phyloP scores from a whole-genome alignment of 1,140 invertebrate genomes.

The Lordiphosa clarofinis region DNA sequence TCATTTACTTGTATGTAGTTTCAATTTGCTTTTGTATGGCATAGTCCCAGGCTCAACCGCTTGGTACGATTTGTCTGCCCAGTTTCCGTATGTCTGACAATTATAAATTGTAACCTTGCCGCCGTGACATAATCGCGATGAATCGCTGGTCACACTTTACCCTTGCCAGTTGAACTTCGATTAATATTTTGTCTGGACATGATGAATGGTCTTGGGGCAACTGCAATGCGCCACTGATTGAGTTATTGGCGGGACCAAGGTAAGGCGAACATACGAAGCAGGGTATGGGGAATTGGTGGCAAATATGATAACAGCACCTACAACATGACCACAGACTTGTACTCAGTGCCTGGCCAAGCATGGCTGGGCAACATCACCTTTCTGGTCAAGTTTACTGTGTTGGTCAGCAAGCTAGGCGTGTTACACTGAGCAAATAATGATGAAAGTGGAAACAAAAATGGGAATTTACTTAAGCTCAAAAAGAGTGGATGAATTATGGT shows the following conservation, averaged over 20 bases:
- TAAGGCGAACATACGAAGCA: background rate
- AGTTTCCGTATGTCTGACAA: conserved; percentile 53
- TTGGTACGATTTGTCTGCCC: conserved; percentile 58
- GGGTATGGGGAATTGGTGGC: conserved; percentile 3
- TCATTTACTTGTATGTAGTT: conserved; percentile 41
- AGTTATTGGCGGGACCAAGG: conserved; percentile 51
- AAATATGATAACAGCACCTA: conserved; percentile 72
- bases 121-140: conserved; percentile 73
- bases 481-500: too few species aligned
- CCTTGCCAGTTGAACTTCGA: conserved; percentile 48
- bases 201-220: conserved; percentile 54
- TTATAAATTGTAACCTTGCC: conserved; percentile 74
- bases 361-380: conserved; percentile 34
- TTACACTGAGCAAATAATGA: conserved; percentile 5
- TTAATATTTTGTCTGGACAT: conserved; percentile 70
- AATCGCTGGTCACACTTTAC: conserved; percentile 31
- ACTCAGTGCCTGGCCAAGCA: conserved; percentile 50
- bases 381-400: conserved; percentile 56
- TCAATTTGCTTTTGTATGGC: conserved; percentile 35
- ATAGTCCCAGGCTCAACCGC: conserved; percentile 11
- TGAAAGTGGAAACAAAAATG: too few species aligned
- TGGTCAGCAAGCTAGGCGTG: conserved; percentile 50
- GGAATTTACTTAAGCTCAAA: too few species aligned
- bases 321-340: conserved; percentile 68
- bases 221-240: conserved; percentile 71